Conservation (phyloP, 2,797 vertebrate species). For the Oryzias sinensis region DNA sequence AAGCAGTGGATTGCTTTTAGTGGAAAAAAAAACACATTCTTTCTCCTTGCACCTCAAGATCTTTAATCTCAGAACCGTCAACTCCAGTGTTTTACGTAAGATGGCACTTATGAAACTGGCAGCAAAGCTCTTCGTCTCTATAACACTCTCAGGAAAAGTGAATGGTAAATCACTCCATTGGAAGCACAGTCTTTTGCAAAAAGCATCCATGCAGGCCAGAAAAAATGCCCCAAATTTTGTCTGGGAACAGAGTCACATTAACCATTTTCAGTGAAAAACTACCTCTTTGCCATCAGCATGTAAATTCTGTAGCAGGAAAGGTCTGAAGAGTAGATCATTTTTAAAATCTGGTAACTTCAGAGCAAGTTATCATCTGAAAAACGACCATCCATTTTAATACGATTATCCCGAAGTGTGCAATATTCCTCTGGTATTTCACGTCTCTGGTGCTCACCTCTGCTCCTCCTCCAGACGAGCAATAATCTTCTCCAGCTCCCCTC, state of each 20-base stretch:
- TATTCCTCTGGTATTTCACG: neutral
- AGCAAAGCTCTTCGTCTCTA: constrained; percentile 29
- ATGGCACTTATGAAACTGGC: constrained; percentile 59
- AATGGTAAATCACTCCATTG: constrained; percentile 55
- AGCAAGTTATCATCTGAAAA: neutral
- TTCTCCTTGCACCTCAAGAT: constrained; percentile 1
- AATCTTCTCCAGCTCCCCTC: constrained; percentile 89
- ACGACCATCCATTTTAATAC: neutral
- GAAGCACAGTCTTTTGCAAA: constrained; percentile 23
- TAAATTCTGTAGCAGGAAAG: neutral
- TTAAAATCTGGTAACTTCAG: neutral
- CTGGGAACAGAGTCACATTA: too few relatives aligned
- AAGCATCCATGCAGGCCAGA: constrained; percentile 25
- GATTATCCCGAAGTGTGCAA: neutral
- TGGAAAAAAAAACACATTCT: too few relatives aligned
- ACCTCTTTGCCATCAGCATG: too few relatives aligned
- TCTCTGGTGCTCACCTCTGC: constrained; percentile 79
- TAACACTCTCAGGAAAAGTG: constrained; percentile 25
- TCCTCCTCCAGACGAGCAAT: constrained; percentile 93
- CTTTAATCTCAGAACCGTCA: constrained; percentile 32
- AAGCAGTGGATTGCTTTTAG: too few relatives aligned
- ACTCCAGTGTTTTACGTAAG: constrained; percentile 55
- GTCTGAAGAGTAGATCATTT: neutral
- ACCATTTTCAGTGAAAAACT: too few relatives aligned
- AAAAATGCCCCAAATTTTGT: neutral